Conservation (phyloP, 1,140 invertebrate species). For the Acromyrmex heyeri region DNA sequence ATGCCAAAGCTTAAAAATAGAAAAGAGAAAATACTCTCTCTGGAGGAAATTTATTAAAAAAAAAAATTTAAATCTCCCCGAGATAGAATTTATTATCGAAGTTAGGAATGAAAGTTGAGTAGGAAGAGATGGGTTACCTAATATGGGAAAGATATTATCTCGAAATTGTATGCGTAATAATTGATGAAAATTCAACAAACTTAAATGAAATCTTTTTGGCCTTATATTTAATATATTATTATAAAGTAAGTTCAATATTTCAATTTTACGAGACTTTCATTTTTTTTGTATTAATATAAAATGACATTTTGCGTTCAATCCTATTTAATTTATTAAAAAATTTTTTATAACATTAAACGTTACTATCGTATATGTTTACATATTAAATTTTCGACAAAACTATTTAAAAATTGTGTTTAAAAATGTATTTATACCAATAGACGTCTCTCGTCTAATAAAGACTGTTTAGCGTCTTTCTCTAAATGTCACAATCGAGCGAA, state of each 20-base stretch:
- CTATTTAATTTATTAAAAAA: not conserved
- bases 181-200: conserved; percentile 11
- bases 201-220: not conserved
- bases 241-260: not conserved
- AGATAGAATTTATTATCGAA: conserved; percentile 60
- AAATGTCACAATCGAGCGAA: not conserved
- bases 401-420: not conserved
- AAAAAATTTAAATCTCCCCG: conserved; percentile 59
- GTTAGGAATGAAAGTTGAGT: not conserved
- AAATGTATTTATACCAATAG: conserved; percentile 42
- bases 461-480: conserved; percentile 2
- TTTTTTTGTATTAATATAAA: not conserved
- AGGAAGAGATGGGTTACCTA: not conserved
- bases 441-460: conserved; percentile 27
- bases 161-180: not conserved
- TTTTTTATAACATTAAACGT: not conserved
- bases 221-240: not conserved
- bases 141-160: not conserved
- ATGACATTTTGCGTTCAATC: not conserved
- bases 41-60: conserved; percentile 10
- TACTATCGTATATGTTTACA: not conserved
- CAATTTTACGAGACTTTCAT: not conserved
- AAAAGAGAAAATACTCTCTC: conserved; percentile 57
- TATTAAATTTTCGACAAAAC: not conserved
- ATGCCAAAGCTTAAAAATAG: conserved; percentile 54